phyloP scores from a whole-genome alignment of 2,113 vertebrate genomes.

The Cyanistes caeruleus region DNA sequence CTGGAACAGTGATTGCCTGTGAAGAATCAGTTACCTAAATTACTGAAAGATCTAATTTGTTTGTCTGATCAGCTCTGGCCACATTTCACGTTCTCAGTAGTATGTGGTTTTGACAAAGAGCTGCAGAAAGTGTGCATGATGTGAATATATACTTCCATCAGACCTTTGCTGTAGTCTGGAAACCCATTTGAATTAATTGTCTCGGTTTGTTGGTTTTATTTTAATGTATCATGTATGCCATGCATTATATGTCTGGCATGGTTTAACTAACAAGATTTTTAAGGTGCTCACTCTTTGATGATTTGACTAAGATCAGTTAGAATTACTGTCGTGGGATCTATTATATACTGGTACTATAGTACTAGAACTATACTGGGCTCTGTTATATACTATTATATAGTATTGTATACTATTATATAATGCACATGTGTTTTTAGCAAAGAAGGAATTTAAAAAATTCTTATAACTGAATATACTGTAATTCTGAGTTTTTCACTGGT shows the following conservation, averaged over 20 bases:
- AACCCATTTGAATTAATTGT: background rate
- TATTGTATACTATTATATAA: background rate
- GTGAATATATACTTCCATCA: background rate
- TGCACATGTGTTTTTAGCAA: background rate
- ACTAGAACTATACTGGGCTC: too few relatives aligned
- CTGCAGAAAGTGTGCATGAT: background rate
- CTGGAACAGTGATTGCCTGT: background rate
- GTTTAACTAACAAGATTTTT: background rate
- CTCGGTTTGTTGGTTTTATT: background rate
- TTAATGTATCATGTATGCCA: background rate
- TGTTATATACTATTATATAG: too few relatives aligned
- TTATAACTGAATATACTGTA: background rate
- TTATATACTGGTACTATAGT: too few relatives aligned
- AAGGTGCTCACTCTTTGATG: background rate
- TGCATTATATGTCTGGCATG: constrained; percentile 3
- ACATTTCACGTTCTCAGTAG: background rate
- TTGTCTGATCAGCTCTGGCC: background rate
- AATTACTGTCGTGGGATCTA: background rate
- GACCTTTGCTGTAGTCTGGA: background rate
- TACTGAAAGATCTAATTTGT: background rate
- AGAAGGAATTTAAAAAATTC: background rate
- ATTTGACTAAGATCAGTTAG: background rate
- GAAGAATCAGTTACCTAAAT: background rate
- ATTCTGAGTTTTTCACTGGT: background rate
- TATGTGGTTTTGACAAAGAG: background rate